phyloP scores from a whole-genome alignment of 1,140 invertebrate genomes.

The Mamestra configurata region DNA sequence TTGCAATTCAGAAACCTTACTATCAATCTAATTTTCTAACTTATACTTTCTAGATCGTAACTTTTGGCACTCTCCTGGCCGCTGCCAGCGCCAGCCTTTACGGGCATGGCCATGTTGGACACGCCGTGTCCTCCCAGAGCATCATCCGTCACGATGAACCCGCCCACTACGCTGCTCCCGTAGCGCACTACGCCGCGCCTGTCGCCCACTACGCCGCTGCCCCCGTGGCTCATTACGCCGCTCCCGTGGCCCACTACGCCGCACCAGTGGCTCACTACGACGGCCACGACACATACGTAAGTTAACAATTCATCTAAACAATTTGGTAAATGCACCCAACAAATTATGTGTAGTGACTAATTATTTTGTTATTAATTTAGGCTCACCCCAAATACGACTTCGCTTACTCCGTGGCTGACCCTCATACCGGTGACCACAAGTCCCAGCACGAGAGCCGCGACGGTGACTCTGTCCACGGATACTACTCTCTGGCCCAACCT shows the following conservation, averaged over 20 bases:
- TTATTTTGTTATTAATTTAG: conserved; percentile 44
- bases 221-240: conserved; percentile 24
- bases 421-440: conserved; percentile 77
- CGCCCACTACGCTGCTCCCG: conserved; percentile 60
- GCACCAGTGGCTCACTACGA: conserved; percentile 61
- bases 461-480: conserved; percentile 77
- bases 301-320: conserved; percentile 13
- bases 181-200: conserved; percentile 51
- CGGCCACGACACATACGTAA: conserved; percentile 75
- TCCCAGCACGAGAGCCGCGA: conserved; percentile 74
- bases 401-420: conserved; percentile 87
- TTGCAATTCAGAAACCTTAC: no score
- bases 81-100: conserved; percentile 68
- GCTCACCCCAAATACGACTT: conserved; percentile 85
- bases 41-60: conserved; percentile 59
- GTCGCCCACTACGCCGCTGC: conserved; percentile 55
- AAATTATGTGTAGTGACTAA: neutral
- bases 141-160: conserved; percentile 77
- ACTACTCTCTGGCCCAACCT: conserved; percentile 79
- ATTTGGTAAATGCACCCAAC: neutral
- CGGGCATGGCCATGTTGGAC: conserved; percentile 59
- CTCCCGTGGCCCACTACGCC: conserved; percentile 59
- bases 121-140: conserved; percentile 80
- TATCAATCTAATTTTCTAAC: no score
- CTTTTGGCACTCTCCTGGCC: conserved; percentile 68